Base-by-base conservation (phyloP, 2,797 vertebrate species). In the Epinephelus malabaricus region DNA sequence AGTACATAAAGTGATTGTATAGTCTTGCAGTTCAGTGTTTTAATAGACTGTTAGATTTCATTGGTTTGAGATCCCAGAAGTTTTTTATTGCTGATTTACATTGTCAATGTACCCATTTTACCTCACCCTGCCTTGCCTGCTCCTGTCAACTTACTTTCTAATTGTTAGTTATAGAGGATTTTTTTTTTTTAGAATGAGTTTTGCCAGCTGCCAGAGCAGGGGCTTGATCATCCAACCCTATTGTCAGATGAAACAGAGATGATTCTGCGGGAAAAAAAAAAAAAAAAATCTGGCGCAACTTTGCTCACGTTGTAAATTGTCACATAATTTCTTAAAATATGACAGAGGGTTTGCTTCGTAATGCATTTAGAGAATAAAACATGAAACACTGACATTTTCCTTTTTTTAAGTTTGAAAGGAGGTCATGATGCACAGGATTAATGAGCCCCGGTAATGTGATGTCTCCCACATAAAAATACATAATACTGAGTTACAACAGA, bases 11-110 rank as follows among this genome's bases (percentile, higher is more conserved):
- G n/a, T 12, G n/a, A 21, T n/a, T 47, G 25, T 14, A 9, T 18
- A 21, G 30, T 66, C 23, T 34, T 56, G 53, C 3, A 17, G 25
- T 1, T 69, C 25, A 27, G 58, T 58, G 53, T 49, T 49, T 21
- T 69, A 12, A 21, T 38, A 34, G 19, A 34, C 25, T 47, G 38
- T 68, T 12, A 55, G n/a, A n/a, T 43, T 49, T 27, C 45, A 58
- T 30, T 40, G 23, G 60, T 43, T 12, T 64, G 40, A 2, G 43
- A 50, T 50, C 21, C 21, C 38, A 56, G 21, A 27, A 4, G 19
- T 62, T 23, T 23, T 61, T 76, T 19, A 34, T 10, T 30, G 45
- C 53, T 70, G 14, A 68, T 63, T 47, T 17, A 43, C 73, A 53
- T 12, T 54, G 38, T n/a, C 62, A 49, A 5, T 49, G 27, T 46